Evolutionary conservation across 2,113 vertebrate species (phyloP), one percentile per base, ranked within the genome.

Genomic region (Cebidichthys violaceus): DNA sequence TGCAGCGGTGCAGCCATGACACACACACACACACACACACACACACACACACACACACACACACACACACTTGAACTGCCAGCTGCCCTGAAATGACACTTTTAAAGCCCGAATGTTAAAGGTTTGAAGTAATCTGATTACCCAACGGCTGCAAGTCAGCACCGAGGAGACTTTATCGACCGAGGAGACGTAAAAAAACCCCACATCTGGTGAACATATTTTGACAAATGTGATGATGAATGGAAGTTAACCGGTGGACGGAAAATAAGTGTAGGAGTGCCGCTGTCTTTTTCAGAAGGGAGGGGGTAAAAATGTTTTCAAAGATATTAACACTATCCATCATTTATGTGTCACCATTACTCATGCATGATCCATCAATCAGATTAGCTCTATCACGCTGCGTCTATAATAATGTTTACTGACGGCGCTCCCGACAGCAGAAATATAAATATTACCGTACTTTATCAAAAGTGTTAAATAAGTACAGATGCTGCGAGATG

Each of bases 291-390:
- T 92, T 80, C 41, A 82, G 59, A 69, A 66, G 72, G 39, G 14
- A 20, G 47, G 17, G 15, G 47, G 47, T n/a, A n/a, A 70, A 83
- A 86, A 87, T 75, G 77, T 86, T 87, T 92, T 82, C 72, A 82
- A 61, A 82, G 89, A 86, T 93, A 94, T 94, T 93, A 92, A 91
- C 80, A 82, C 90, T 79, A 93, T 93, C 92, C 92, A 93, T 94
- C 93, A 93, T 89, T 79, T 78, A 50, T 2, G 73, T 84, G 90
- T 91, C 89, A 85, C 55, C 81, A 82, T 86, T 79, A 83, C 90
- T 91, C 88, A 91, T 78, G 77, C 86, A 84, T 65, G 77, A 92
- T 83, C 87, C 89, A 90, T 92, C 92, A 78, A 82, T 88, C 86
- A 83, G 86, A 90, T 92, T 88, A 83, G 90, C 88, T 81, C 88